These are phyloP conservation scores for Anser brachyrhynchus DNA, from an alignment of 2,113 vertebrate genomes.

Conservation along the genomic window DNA sequence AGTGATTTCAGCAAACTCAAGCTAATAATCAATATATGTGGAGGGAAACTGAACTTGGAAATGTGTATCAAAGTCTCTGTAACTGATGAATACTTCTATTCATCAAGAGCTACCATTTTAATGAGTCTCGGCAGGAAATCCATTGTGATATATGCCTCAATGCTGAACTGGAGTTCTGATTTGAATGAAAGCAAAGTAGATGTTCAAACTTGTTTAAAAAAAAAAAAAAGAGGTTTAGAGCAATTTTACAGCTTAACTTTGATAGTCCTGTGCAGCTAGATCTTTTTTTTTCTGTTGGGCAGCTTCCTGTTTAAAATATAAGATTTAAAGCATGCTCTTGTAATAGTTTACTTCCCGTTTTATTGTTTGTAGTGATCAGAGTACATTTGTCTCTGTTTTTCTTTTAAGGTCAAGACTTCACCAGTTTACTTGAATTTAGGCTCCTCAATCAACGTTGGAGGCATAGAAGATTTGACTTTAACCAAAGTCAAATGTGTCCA, in stretches of 20 bases:
- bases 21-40: conserved; percentile 25
- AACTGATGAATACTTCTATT: conserved; percentile 52
- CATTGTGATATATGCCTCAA: conserved; percentile 42
- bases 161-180: neutral
- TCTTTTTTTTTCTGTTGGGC: neutral
- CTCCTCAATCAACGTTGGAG: neutral
- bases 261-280: neutral
- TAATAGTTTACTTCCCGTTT: neutral
- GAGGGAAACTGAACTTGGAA: conserved; percentile 5
- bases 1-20: neutral
- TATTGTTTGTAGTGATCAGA: neutral
- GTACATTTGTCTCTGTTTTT: neutral
- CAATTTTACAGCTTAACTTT: neutral
- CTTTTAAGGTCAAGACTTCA: neutral
- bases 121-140: conserved; percentile 27
- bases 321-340: neutral
- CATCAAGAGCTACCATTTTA: conserved; percentile 54
- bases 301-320: conserved; percentile 44
- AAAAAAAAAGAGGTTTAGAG: neutral
- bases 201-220: neutral
- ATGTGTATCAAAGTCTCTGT: neutral
- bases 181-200: neutral
- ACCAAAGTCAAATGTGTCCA: neutral
- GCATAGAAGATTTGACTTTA: neutral
- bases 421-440: neutral